A percentile compares a stretch with the other conserved stretches of the same genome.
Conservation (phyloP, 2,888 invertebrate species). For the Seira musarum region DNA sequence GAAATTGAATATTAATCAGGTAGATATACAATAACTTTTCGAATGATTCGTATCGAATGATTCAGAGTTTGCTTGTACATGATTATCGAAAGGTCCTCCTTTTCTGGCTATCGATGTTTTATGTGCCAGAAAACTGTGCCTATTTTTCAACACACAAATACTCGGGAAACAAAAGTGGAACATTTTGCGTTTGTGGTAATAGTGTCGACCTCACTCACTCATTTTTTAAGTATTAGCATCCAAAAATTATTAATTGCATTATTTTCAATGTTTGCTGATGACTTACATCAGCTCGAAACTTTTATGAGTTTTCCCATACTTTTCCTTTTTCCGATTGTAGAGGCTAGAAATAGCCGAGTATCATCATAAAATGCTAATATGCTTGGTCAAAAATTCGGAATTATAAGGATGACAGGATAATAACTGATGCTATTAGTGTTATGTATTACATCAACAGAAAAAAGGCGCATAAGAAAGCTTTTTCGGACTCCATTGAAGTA, state of each 20-base stretch:
- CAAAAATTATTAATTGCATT: not conserved
- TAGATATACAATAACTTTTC: not conserved
- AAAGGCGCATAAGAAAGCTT: not conserved
- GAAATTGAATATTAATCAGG: not conserved
- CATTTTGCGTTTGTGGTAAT: no score
- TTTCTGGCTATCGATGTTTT: no score
- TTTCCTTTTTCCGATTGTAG: not conserved
- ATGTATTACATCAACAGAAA: no score
- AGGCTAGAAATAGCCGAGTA: slow-evolving; percentile 26
- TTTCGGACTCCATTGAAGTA: not conserved
- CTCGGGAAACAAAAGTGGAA: no score
- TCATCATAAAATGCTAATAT: no score
- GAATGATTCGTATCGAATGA: not conserved
- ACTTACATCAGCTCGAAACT: not conserved
- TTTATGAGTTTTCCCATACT: not conserved
- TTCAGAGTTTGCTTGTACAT: not conserved
- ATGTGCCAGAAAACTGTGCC: no score
- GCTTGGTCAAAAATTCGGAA: slow-evolving; percentile 40
- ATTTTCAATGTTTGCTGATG: not conserved
- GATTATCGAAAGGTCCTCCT: not conserved
- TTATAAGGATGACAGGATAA: slow-evolving; percentile 21
- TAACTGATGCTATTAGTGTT: not conserved
- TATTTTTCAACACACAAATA: no score
- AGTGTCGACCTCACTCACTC: not conserved
- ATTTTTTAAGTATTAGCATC: not conserved